A percentile compares a stretch with the other conserved stretches of the same genome.
Evolutionary conservation across 1,140 invertebrate genomes (phyloP).

Genomic region (Drosophila guanche): DNA sequence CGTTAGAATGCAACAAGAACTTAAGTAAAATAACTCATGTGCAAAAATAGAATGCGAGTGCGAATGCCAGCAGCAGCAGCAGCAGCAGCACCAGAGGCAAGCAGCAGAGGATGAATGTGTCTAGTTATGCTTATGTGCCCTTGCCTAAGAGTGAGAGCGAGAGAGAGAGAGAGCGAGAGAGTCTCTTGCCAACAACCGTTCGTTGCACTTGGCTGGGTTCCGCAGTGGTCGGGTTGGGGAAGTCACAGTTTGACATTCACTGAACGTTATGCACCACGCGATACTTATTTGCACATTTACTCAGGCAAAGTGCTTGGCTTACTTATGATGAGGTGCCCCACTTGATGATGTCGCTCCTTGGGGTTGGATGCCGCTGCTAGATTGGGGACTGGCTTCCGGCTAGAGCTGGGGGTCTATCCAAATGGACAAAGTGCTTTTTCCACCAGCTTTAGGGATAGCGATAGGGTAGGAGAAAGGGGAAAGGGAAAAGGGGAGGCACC

Average conservation of each 20-base stretch:
- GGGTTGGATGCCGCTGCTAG: conserved; percentile 19
- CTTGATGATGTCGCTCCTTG: conserved; percentile 58
- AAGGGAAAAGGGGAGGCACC: conserved; percentile 10
- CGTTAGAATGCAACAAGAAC: conserved; percentile 69
- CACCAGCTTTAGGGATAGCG: conserved; percentile 9
- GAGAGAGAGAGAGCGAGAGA: too few species aligned
- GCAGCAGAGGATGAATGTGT: conserved; percentile 47
- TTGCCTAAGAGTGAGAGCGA: conserved; percentile 36
- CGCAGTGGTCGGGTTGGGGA: not conserved
- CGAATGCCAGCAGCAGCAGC: conserved; percentile 14
- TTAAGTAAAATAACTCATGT: conserved; percentile 81
- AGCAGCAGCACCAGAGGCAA: conserved; percentile 10
- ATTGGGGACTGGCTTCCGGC: conserved; percentile 7
- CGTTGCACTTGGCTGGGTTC: conserved; percentile 73
- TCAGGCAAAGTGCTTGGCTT: conserved; percentile 76
- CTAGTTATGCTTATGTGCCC: conserved; percentile 59
- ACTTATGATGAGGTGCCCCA: conserved; percentile 72
- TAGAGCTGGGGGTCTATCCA: conserved; percentile 20
- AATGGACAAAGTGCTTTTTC: conserved; percentile 57
- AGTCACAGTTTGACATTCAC: conserved; percentile 68
- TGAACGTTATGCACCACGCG: conserved; percentile 5
- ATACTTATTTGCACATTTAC: conserved; percentile 65
- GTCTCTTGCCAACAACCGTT: conserved; percentile 45
- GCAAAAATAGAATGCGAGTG: conserved; percentile 66
- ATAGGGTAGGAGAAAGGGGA: not conserved